Conservation (phyloP, 2,888 invertebrate species). For the Microctonus hyperodae region DNA sequence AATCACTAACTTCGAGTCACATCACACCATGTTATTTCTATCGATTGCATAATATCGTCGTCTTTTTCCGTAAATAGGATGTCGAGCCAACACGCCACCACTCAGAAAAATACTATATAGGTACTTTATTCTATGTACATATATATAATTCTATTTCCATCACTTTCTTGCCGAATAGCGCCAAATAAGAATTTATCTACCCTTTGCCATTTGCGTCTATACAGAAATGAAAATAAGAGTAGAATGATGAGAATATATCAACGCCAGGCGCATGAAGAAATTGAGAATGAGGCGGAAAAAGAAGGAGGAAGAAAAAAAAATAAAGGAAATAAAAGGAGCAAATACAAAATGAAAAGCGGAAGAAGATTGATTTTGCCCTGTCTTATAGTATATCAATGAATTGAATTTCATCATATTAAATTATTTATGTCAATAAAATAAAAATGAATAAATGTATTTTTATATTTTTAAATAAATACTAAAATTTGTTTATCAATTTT, state of each 20-base stretch:
- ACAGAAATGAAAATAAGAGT: neutral
- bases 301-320: neutral
- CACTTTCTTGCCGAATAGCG: constrained; percentile 31
- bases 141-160: neutral
- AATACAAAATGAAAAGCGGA: neutral
- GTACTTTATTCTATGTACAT: no score
- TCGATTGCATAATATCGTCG: constrained; percentile 55
- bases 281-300: constrained; percentile 11
- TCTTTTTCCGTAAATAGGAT: constrained; percentile 54
- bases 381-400: no score
- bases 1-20: constrained; percentile 30
- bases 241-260: constrained; percentile 16
- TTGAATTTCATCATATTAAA: no score
- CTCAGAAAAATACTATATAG: neutral
- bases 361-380: no score
- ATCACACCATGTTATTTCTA: constrained; percentile 35
- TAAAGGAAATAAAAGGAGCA: neutral
- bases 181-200: constrained; percentile 52
- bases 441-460: no score
- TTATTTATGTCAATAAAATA: no score
- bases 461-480: no score
- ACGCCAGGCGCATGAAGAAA: neutral
- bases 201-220: constrained; percentile 21
- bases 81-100: constrained; percentile 42
- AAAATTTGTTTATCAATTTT: no score